A percentile compares a stretch with the other conserved stretches of the same genome.
These are phyloP conservation scores for Puntigrus tetrazona DNA, from an alignment of 2,113 vertebrate genomes.

Conservation along the genomic window DNA sequence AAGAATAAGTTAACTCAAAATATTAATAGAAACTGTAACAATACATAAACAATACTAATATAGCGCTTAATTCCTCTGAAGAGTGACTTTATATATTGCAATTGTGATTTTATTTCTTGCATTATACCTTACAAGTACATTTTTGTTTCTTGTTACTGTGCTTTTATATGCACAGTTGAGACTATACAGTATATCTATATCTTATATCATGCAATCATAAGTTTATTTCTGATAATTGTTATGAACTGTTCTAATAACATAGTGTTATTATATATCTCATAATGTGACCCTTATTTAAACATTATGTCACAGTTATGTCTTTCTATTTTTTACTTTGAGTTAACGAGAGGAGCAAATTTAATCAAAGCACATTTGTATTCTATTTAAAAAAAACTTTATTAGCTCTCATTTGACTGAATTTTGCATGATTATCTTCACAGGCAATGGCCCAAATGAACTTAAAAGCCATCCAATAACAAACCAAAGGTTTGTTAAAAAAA, in stretches of 20 bases:
- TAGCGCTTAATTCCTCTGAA: background rate
- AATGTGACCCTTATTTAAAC: background rate
- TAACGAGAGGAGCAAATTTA: background rate
- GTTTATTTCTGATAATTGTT: background rate
- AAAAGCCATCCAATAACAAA: background rate
- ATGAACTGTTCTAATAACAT: too few species aligned
- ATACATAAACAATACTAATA: background rate
- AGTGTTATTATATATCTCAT: background rate
- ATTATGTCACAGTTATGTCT: background rate
- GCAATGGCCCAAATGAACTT: constrained; percentile 10
- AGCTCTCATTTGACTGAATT: constrained; percentile 18
- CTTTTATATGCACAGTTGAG: background rate
- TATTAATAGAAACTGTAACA: background rate
- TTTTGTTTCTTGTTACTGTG: background rate
- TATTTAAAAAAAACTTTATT: constrained; percentile 13
- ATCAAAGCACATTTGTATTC: background rate
- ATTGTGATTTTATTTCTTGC: background rate
- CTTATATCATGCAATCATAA: background rate
- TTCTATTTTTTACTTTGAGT: background rate
- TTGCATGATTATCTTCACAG: constrained; percentile 12
- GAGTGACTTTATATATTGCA: background rate
- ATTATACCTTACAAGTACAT: background rate
- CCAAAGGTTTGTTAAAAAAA: background rate
- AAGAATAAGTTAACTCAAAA: too few species aligned
- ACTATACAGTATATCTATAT: background rate